phyloP scores from a whole-genome alignment of 2,888 invertebrate species.

The Urechis unicinctus region DNA sequence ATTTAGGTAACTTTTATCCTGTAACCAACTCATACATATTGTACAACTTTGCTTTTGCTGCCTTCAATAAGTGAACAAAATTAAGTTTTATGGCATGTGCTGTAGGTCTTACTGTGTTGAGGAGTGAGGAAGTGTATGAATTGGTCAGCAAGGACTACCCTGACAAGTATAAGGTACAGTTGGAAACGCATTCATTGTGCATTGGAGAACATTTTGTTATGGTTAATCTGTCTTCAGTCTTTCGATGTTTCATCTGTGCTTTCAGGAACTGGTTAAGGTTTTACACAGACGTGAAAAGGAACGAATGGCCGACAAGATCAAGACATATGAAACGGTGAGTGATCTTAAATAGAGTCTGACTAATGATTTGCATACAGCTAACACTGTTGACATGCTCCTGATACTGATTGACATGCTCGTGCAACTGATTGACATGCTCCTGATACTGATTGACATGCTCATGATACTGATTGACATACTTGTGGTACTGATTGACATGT shows the following conservation, averaged over 20 bases:
- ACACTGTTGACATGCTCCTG: too few species aligned
- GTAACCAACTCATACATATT: not conserved
- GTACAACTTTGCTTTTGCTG: too few species aligned
- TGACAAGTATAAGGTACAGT: constrained; percentile 85
- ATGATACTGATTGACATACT: too few species aligned
- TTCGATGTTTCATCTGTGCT: not conserved
- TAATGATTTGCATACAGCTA: too few species aligned
- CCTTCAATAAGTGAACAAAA: too few species aligned
- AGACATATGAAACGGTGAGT: not conserved
- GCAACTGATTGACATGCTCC: too few species aligned
- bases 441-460: too few species aligned
- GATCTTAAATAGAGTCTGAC: too few species aligned
- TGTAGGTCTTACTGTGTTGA: constrained; percentile 74
- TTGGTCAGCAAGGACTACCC: constrained; percentile 93
- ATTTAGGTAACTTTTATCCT: constrained; percentile 63
- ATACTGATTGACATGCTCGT: too few species aligned
- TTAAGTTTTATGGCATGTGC: not conserved
- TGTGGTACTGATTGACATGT: too few species aligned
- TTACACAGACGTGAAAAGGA: not conserved
- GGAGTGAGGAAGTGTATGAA: constrained; percentile 86
- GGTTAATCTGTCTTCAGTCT: not conserved
- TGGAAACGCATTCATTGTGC: too few species aligned
- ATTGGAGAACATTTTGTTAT: too few species aligned
- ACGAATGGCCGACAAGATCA: not conserved
- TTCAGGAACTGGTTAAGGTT: not conserved